A percentile compares a stretch with the other conserved stretches of the same genome.
Evolutionary conservation across 2,113 vertebrate genomes (phyloP).

Genomic region (Zosterops lateralis): DNA sequence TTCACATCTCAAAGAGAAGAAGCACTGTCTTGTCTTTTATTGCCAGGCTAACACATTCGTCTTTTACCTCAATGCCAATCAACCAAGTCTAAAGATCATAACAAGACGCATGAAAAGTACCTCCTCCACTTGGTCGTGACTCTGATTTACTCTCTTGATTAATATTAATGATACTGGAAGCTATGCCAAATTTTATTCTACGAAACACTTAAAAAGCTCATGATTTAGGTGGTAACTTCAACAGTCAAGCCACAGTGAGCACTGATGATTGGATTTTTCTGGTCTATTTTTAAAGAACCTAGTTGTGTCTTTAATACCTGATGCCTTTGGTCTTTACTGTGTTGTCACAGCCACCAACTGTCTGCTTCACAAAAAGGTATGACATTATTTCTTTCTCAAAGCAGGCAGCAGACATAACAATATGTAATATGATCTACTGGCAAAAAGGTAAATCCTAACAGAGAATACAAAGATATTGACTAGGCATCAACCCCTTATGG

Average conservation of each 20-base stretch:
- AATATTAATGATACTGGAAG: neutral
- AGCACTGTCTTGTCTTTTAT: neutral
- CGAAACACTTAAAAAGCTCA: neutral
- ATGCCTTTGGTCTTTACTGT: neutral
- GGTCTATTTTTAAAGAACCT: neutral
- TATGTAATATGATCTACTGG: neutral
- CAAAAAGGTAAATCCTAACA: neutral
- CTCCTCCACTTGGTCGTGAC: neutral
- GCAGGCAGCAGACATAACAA: neutral
- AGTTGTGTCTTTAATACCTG: neutral
- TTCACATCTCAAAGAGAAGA: neutral
- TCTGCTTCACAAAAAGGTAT: neutral
- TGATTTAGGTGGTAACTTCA: neutral
- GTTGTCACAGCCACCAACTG: neutral
- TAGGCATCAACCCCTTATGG: neutral
- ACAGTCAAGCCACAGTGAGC: neutral
- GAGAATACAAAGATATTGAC: neutral
- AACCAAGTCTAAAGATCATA: neutral
- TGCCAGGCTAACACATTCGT: neutral
- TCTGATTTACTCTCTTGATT: neutral
- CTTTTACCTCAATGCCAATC: neutral
- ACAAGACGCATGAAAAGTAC: neutral
- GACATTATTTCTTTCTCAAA: neutral
- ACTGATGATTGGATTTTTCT: neutral
- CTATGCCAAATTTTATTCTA: neutral